Conservation (phyloP, 2,797 vertebrate genomes). For the Parauchenoglanis punctatus region DNA sequence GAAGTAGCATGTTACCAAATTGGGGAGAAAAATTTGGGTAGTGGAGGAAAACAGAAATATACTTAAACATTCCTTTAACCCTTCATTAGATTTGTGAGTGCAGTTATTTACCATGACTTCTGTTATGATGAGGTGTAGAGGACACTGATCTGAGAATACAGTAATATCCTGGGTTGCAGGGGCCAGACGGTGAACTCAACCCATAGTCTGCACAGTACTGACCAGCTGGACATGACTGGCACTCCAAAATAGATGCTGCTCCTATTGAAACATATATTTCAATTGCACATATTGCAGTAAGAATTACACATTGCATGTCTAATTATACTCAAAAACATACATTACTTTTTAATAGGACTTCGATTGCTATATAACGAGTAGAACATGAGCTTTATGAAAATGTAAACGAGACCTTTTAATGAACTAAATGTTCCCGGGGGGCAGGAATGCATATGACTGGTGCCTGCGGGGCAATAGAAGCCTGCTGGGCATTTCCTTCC, state of each 20-base stretch:
- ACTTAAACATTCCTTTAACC: not conserved
- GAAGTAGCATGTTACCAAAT: not conserved
- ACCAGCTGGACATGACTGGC: slow-evolving; percentile 79
- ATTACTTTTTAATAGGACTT: not conserved
- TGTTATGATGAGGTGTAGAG: slow-evolving; percentile 68
- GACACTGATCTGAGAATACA: slow-evolving; percentile 74
- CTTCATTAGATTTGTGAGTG: not conserved
- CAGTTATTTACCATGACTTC: slow-evolving; percentile 55
- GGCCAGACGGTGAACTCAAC: slow-evolving; percentile 76
- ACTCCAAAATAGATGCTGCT: slow-evolving; percentile 71
- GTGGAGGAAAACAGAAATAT: not conserved
- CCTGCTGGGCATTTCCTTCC: slow-evolving; percentile 75
- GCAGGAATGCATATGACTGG: slow-evolving; percentile 73
- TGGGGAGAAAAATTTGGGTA: too few species aligned
- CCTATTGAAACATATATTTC: slow-evolving; percentile 60
- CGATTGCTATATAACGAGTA: not conserved
- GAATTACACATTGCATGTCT: not conserved
- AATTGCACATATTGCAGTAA: not conserved
- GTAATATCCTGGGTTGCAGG: slow-evolving; percentile 79
- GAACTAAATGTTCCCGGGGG: slow-evolving; percentile 75
- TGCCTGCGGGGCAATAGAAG: slow-evolving; percentile 76
- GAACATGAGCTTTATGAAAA: not conserved
- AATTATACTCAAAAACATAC: not conserved
- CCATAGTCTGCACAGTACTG: slow-evolving; percentile 79
- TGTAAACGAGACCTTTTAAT: slow-evolving; percentile 66